phyloP scores from a whole-genome alignment of 1,140 invertebrate species.

The Cepaea nemoralis region DNA sequence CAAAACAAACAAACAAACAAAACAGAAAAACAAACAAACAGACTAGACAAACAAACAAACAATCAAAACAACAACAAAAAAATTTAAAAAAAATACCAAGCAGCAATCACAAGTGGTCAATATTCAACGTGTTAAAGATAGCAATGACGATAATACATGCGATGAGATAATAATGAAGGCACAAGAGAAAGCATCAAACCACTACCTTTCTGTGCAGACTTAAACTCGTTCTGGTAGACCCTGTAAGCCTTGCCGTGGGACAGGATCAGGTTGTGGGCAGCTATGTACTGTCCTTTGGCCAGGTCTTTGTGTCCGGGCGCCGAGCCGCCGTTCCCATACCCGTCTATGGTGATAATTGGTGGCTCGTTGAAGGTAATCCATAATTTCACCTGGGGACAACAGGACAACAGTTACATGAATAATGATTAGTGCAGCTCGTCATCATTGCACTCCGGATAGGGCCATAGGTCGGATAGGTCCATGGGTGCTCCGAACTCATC shows the following conservation, averaged over 20 bases:
- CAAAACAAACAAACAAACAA: no score
- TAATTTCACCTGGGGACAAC: conserved; percentile 61
- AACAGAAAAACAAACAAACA: no score
- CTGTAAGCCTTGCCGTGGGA: conserved; percentile 60
- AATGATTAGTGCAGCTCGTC: neutral
- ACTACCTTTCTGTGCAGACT: conserved; percentile 56
- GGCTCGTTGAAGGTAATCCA: conserved; percentile 73
- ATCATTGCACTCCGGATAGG: neutral
- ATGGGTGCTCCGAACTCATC: no score
- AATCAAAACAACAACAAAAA: no score
- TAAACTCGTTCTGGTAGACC: conserved; percentile 55
- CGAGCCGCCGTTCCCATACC: conserved; percentile 56
- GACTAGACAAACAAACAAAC: no score
- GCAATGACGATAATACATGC: no score
- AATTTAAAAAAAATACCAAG: no score
- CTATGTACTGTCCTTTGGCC: conserved; percentile 48
- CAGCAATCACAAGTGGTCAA: no score
- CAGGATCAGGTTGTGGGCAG: conserved; percentile 62
- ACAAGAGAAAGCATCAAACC: no score
- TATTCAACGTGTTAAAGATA: no score
- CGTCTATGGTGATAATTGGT: conserved; percentile 50
- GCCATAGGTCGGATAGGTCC: no score
- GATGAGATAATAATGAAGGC: no score
- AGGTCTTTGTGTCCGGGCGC: conserved; percentile 58
- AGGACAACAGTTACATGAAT: neutral